Evolutionary conservation across 2,888 invertebrate genomes (phyloP).

Genomic region (Zaprionus lineosus): DNA sequence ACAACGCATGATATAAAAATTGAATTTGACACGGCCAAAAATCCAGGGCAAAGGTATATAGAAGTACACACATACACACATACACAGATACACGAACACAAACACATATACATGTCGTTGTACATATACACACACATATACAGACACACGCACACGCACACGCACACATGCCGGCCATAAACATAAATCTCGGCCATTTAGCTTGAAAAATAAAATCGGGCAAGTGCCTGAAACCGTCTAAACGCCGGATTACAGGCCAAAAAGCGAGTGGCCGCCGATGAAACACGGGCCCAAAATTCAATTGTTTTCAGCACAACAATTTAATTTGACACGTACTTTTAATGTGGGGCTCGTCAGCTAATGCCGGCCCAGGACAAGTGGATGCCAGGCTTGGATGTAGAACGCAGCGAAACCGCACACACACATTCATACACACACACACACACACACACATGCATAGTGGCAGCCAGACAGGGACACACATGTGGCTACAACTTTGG

Average conservation of each 20-base stretch:
- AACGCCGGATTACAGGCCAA: slow-evolving; percentile 41
- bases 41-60: slow-evolving; percentile 7
- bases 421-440: slow-evolving; percentile 3
- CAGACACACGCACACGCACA: slow-evolving; percentile 3
- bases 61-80: no score
- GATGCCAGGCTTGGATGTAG: slow-evolving; percentile 13
- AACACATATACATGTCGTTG: neutral
- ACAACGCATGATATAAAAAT: slow-evolving; percentile 16
- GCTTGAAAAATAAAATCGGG: slow-evolving; percentile 53
- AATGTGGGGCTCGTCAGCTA: slow-evolving; percentile 64
- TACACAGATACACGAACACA: neutral
- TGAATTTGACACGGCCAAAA: slow-evolving; percentile 13
- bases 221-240: slow-evolving; percentile 36
- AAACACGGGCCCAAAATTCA: slow-evolving; percentile 69
- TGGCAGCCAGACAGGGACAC: slow-evolving; percentile 5
- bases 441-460: slow-evolving; percentile 9
- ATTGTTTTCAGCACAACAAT: slow-evolving; percentile 73
- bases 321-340: slow-evolving; percentile 77
- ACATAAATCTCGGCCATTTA: slow-evolving; percentile 67
- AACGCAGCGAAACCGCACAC: slow-evolving; percentile 22
- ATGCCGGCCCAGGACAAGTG: slow-evolving; percentile 44
- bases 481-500: slow-evolving; percentile 35
- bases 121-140: neutral
- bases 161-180: slow-evolving; percentile 34
- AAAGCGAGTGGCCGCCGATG: slow-evolving; percentile 45